Percentiles rank a stretch among this genome's conserved stretches.
Evolutionary conservation across 2,888 invertebrate genomes (phyloP).

Genomic region (Hemicrepidius hirtus): DNA sequence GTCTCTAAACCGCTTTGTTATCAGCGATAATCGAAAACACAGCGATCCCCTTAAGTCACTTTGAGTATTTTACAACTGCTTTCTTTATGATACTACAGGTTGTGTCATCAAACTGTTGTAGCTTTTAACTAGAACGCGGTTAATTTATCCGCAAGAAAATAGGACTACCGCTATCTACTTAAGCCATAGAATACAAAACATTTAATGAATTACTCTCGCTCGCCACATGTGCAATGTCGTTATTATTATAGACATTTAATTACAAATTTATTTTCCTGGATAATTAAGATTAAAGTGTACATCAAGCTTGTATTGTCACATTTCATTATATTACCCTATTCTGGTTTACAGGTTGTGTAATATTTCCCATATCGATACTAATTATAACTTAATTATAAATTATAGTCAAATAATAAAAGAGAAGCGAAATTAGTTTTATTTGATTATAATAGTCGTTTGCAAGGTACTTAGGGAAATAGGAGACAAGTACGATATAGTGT

Average conservation of each 20-base stretch:
- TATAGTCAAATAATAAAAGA: too few relatives aligned
- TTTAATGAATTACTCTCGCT: slow-evolving; percentile 47
- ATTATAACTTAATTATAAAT: too few relatives aligned
- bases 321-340: too few relatives aligned
- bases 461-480: too few relatives aligned
- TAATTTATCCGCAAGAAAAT: slow-evolving; percentile 49
- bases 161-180: slow-evolving; percentile 46
- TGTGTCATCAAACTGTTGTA: slow-evolving; percentile 45
- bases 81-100: slow-evolving; percentile 47
- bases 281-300: background rate
- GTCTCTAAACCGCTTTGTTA: too few relatives aligned
- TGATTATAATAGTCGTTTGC: too few relatives aligned
- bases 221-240: slow-evolving; percentile 44
- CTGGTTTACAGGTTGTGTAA: too few relatives aligned
- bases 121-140: slow-evolving; percentile 51
- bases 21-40: slow-evolving; percentile 13
- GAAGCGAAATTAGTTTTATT: too few relatives aligned
- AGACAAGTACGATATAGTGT: too few relatives aligned
- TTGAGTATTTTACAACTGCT: background rate
- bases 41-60: slow-evolving; percentile 25
- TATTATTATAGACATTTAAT: slow-evolving; percentile 11
- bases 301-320: too few relatives aligned
- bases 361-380: too few relatives aligned
- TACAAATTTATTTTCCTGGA: slow-evolving; percentile 12
- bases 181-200: slow-evolving; percentile 34